Percentiles rank a stretch among this genome's conserved stretches.
phyloP scores from a whole-genome alignment of 2,888 invertebrate genomes.

The Oxytorus armatus region DNA sequence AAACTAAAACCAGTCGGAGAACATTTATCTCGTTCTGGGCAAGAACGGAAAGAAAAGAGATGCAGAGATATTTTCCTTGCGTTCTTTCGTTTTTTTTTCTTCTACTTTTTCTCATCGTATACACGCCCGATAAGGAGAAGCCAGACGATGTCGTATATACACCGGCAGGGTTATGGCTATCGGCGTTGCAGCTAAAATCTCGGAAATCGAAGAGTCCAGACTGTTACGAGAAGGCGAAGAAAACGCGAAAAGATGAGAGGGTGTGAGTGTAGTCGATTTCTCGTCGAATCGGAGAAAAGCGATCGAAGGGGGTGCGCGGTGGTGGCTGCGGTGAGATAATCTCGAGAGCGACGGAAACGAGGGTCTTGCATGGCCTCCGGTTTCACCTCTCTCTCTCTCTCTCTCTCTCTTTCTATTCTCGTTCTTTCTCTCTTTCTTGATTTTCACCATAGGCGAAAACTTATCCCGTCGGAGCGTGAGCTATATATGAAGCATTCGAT shows the following conservation, averaged over 20 bases:
- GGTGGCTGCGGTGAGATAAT: constrained; percentile 69
- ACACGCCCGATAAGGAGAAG: constrained; percentile 36
- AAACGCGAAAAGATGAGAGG: background rate
- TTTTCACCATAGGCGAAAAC: constrained; percentile 47
- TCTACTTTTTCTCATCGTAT: background rate
- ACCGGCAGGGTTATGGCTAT: constrained; percentile 9
- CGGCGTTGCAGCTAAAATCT: constrained; percentile 42
- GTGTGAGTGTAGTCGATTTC: constrained; percentile 55
- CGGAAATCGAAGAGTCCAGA: constrained; percentile 59
- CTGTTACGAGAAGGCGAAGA: constrained; percentile 12
- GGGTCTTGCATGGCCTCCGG: constrained; percentile 70
- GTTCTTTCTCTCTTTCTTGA: constrained; percentile 30
- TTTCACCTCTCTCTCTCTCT: constrained; percentile 59
- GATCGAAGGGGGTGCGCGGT: constrained; percentile 52
- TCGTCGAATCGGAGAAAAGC: constrained; percentile 65
- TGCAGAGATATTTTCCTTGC: constrained; percentile 2
- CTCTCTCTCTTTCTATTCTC: constrained; percentile 10
- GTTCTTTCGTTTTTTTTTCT: too few species aligned
- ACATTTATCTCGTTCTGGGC: constrained; percentile 17
- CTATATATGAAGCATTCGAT: constrained; percentile 17
- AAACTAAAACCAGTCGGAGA: constrained; percentile 39
- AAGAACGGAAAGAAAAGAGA: constrained; percentile 11
- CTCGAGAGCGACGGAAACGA: constrained; percentile 72
- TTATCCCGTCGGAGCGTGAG: constrained; percentile 37
- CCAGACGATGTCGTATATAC: constrained; percentile 40